Percentiles rank a stretch among this genome's conserved stretches.
phyloP scores from a whole-genome alignment of 2,888 invertebrate genomes.

The Strigamia crassipes region DNA sequence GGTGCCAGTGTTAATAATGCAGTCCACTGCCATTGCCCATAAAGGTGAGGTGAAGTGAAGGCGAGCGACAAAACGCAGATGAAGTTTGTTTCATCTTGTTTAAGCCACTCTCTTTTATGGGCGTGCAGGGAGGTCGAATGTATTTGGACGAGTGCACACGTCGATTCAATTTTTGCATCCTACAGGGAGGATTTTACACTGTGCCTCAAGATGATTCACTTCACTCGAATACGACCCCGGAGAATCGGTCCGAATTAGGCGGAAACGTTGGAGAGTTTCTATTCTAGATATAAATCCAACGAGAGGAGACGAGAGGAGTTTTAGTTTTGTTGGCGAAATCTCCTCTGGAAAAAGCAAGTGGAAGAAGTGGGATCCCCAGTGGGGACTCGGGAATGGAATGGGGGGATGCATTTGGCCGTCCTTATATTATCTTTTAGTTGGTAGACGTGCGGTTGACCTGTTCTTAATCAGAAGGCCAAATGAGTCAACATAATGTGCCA shows the following conservation, averaged over 20 bases:
- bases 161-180: constrained; percentile 31
- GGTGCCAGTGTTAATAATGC: constrained; percentile 8
- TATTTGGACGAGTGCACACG: constrained; percentile 26
- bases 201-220: background rate
- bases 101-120: constrained; percentile 31
- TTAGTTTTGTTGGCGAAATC: background rate
- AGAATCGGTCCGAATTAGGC: constrained; percentile 2
- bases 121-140: background rate
- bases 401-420: background rate
- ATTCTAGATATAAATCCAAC: background rate
- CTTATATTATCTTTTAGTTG: constrained; percentile 15
- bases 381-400: no score
- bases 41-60: background rate
- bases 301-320: no score
- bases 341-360: background rate
- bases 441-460: constrained; percentile 29
- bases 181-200: constrained; percentile 19
- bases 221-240: background rate
- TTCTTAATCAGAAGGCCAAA: constrained; percentile 34
- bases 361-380: background rate
- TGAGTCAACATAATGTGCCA: constrained; percentile 25
- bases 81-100: constrained; percentile 23
- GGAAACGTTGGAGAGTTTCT: background rate
- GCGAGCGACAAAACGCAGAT: constrained; percentile 1
- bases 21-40: background rate